Evolutionary conservation across 2,888 invertebrate genomes (phyloP).

Genomic region (Augochlorella aurata): DNA sequence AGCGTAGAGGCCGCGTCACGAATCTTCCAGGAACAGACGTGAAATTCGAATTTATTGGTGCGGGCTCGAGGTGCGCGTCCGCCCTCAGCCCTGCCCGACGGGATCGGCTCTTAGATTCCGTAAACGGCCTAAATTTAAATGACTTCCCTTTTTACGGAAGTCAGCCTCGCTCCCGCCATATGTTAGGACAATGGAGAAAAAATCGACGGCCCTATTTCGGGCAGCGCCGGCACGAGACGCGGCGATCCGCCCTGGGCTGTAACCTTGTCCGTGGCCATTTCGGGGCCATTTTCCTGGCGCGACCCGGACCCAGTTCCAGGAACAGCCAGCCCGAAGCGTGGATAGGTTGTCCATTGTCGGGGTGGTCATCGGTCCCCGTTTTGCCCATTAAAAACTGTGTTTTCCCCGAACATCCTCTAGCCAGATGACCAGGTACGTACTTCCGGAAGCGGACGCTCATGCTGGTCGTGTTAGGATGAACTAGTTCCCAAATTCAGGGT

Average conservation of each 20-base stretch:
- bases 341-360: slow-evolving; percentile 17
- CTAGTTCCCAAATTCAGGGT: neutral
- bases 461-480: no score
- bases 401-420: neutral
- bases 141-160: slow-evolving; percentile 63
- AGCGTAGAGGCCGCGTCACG: neutral
- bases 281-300: slow-evolving; percentile 24
- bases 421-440: slow-evolving; percentile 46
- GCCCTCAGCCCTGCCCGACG: neutral
- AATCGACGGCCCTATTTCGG: slow-evolving; percentile 44
- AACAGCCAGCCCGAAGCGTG: neutral
- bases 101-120: slow-evolving; percentile 51
- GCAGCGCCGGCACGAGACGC: slow-evolving; percentile 30
- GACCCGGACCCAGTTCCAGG: neutral
- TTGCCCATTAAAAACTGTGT: neutral
- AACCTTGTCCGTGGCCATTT: slow-evolving; percentile 28
- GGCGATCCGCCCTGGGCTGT: slow-evolving; percentile 31
- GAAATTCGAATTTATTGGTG: slow-evolving; percentile 43
- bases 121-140: slow-evolving; percentile 67
- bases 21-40: slow-evolving; percentile 14
- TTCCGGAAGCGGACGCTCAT: slow-evolving; percentile 53
- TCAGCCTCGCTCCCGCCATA: slow-evolving; percentile 50
- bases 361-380: slow-evolving; percentile 4
- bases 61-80: neutral
- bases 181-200: slow-evolving; percentile 52